Evolutionary conservation across 2,888 invertebrate species (phyloP).

Genomic region (Marronus borbonicus): DNA sequence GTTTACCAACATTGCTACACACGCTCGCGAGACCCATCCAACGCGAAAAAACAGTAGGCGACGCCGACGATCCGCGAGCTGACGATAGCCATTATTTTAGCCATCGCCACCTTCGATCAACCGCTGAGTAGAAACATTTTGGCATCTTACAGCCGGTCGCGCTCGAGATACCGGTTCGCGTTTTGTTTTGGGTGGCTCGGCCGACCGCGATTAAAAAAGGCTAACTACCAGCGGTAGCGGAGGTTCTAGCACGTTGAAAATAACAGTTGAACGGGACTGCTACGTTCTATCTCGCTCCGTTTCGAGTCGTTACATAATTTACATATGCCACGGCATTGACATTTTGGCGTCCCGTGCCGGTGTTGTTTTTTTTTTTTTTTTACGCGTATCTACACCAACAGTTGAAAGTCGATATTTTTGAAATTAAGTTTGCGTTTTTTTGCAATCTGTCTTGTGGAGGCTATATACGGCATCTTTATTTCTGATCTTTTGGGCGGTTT

Average conservation of each 20-base stretch:
- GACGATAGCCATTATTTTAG: neutral
- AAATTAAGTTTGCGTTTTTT: too few relatives aligned
- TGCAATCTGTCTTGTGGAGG: too few relatives aligned
- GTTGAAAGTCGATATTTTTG: too few relatives aligned
- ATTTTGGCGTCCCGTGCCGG: neutral
- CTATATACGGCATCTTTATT: too few relatives aligned
- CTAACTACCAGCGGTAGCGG: neutral
- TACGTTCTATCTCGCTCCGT: neutral
- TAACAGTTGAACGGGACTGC: conserved; percentile 12
- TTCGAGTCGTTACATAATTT: conserved; percentile 13
- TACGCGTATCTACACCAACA: neutral
- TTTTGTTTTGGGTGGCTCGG: neutral
- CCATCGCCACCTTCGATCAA: too few relatives aligned
- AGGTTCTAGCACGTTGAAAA: neutral
- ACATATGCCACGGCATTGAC: conserved; percentile 18
- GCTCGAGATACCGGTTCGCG: too few relatives aligned
- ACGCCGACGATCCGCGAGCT: neutral
- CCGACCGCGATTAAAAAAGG: conserved; percentile 20
- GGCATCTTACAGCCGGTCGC: too few relatives aligned
- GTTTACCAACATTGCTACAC: conserved; percentile 22
- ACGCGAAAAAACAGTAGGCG: conserved; percentile 4
- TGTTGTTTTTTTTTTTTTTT: neutral
- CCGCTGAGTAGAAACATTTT: too few relatives aligned
- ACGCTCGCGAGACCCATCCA: neutral
- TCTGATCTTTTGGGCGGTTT: too few relatives aligned